Evolutionary conservation across 2,113 vertebrate species (phyloP), one percentile per base, ranked within the genome.

Genomic region (Istiophorus platypterus): DNA sequence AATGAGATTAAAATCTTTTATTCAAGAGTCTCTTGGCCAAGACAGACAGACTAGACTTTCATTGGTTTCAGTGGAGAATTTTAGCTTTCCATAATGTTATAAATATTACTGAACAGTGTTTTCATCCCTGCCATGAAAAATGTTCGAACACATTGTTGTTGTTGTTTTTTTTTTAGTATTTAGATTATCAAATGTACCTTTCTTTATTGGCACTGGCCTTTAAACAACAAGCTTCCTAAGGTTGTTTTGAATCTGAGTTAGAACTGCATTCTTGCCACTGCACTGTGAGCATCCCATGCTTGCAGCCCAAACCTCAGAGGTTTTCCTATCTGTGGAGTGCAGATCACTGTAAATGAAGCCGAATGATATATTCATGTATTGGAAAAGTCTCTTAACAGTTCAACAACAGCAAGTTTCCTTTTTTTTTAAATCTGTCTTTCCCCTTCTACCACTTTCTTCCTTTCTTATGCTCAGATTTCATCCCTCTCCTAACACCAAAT

Each of bases 261-360:
- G 17, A 78, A 18, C 15, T 74, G 67, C 20, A 20, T 58, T n/a
- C 13, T 66, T 59, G 64, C 13, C n/a, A 29, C 54, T 68, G 10
- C 3, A 27, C 31, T 37, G n/a, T n/a, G 18, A 72, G 52, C 63
- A 80, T 84, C 81, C 29, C 49, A 71, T 58, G n/a, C 61, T 56
- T 67, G 18, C 39, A 88, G 71, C 73, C 57, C 58, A 14, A 72
- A 69, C 49, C 67, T 65, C 51, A 39, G n/a, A 31, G n/a, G 20
- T 8, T 29, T 7, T 59, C 41, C 51, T 42, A 1, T 61, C 63
- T 69, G 7, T 31, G 68, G 37, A 37, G 29, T 56, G 22, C 18
- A 49, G 41, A 10, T 75, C 41, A 66, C 42, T 73, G 17, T 57
- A 52, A 61, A 34, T 62, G 22, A 49, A 68, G 51, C 71, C 22